Conservation (phyloP, 2,113 vertebrate species). For the Pelvicachromis taeniatus region DNA sequence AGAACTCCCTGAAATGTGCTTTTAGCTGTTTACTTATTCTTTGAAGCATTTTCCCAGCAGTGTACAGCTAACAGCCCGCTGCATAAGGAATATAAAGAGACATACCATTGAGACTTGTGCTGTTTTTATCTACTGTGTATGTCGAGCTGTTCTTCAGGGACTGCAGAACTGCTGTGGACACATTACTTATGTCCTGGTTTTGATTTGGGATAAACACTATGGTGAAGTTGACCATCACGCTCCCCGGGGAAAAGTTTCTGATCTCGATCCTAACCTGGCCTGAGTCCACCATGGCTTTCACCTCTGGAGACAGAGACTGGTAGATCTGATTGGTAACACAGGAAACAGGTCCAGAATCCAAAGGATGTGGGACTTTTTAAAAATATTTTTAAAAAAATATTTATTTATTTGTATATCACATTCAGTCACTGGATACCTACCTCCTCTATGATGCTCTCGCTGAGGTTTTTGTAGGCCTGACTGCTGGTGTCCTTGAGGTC, state of each 20-base stretch:
- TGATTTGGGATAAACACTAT: constrained; percentile 60
- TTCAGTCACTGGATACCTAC: constrained; percentile 45
- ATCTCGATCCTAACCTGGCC: constrained; percentile 71
- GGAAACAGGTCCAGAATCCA: background rate
- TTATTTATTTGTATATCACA: background rate
- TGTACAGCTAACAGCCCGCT: background rate
- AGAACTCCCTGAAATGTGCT: background rate
- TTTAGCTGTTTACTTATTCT: background rate
- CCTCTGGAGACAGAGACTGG: constrained; percentile 50
- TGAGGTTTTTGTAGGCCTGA: constrained; percentile 70
- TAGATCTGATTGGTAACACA: constrained; percentile 66
- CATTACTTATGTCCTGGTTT: constrained; percentile 31
- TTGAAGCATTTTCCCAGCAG: background rate
- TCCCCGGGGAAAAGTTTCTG: constrained; percentile 66
- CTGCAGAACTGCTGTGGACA: constrained; percentile 54
- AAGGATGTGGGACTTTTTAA: background rate
- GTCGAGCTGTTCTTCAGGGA: constrained; percentile 69
- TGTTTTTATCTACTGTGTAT: constrained; percentile 67
- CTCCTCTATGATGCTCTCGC: constrained; percentile 58
- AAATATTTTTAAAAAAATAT: background rate
- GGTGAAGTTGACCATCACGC: constrained; percentile 73
- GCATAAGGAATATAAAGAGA: background rate
- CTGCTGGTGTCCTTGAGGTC: constrained; percentile 71
- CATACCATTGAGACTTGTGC: constrained; percentile 68
- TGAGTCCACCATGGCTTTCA: constrained; percentile 62